Evolutionary conservation across 2,797 vertebrate species (phyloP).

Genomic region (Cirrhinus mrigala): DNA sequence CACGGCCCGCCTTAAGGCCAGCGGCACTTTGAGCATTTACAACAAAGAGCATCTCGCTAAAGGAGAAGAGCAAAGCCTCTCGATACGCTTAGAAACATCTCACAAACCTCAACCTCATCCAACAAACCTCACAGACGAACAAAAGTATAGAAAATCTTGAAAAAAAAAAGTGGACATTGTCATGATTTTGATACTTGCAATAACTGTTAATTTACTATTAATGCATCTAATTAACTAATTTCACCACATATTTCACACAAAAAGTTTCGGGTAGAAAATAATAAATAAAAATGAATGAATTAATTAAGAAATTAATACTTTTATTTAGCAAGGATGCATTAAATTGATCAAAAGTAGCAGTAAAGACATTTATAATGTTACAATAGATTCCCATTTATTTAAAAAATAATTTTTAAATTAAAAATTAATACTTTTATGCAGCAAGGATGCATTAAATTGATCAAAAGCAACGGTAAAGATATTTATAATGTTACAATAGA

Average conservation of each 20-base stretch:
- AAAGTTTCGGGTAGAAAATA: too few species aligned
- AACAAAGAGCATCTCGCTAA: conserved; percentile 2
- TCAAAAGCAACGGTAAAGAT: not conserved
- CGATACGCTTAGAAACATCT: not conserved
- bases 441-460: not conserved
- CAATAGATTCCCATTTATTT: not conserved
- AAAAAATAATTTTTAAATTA: accelerated
- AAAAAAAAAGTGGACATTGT: not conserved
- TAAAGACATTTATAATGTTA: not conserved
- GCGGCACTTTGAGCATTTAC: conserved; percentile 61
- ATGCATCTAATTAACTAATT: too few species aligned
- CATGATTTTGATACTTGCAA: too few species aligned
- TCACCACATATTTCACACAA: too few species aligned
- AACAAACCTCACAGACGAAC: not conserved
- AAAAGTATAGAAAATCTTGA: not conserved
- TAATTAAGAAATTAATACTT: too few species aligned
- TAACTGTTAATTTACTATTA: too few species aligned
- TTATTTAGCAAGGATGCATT: too few species aligned
- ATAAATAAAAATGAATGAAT: too few species aligned
- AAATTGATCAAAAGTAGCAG: too few species aligned
- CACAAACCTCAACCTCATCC: not conserved
- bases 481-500: not conserved
- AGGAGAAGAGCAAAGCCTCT: not conserved
- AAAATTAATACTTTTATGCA: not conserved
- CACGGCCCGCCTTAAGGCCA: conserved; percentile 62